These are phyloP conservation scores for Picus viridis DNA, from an alignment of 2,797 vertebrate genomes.

Conservation along the genomic window DNA sequence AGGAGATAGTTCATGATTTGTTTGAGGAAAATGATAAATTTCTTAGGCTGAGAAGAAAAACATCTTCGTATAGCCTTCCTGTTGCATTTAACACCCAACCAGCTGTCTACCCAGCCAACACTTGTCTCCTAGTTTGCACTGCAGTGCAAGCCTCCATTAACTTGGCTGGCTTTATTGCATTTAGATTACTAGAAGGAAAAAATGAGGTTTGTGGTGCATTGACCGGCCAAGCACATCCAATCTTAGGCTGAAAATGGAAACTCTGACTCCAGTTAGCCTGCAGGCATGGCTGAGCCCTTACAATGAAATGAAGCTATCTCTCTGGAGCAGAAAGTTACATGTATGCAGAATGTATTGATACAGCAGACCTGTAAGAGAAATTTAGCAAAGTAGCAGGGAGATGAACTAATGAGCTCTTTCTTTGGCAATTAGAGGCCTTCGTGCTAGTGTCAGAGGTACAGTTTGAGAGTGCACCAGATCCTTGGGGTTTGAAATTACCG, in stretches of 20 bases:
- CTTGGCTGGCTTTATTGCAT: not conserved
- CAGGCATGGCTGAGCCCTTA: not conserved
- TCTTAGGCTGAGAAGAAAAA: not conserved
- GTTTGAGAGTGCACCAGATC: not conserved
- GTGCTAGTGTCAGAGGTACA: not conserved
- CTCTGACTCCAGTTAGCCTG: slow-evolving; percentile 2
- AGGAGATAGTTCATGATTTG: not conserved
- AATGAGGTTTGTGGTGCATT: not conserved
- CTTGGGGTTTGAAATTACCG: not conserved
- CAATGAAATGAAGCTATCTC: not conserved
- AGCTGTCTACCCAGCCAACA: not conserved
- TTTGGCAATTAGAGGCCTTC: not conserved
- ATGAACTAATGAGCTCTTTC: not conserved
- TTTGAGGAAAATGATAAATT: not conserved
- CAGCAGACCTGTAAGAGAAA: not conserved
- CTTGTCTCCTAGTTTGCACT: not conserved
- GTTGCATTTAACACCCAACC: not conserved
- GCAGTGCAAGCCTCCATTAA: not conserved
- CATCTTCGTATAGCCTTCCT: not conserved
- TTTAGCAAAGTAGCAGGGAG: not conserved
- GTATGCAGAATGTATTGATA: not conserved
- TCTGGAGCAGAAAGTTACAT: slow-evolving; percentile 4
- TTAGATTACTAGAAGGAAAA: slow-evolving; percentile 6
- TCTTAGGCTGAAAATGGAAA: slow-evolving; percentile 43
- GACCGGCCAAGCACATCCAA: slow-evolving; percentile 35